Conservation (phyloP, 2,113 vertebrate species). For the Salvelinus namaycush region DNA sequence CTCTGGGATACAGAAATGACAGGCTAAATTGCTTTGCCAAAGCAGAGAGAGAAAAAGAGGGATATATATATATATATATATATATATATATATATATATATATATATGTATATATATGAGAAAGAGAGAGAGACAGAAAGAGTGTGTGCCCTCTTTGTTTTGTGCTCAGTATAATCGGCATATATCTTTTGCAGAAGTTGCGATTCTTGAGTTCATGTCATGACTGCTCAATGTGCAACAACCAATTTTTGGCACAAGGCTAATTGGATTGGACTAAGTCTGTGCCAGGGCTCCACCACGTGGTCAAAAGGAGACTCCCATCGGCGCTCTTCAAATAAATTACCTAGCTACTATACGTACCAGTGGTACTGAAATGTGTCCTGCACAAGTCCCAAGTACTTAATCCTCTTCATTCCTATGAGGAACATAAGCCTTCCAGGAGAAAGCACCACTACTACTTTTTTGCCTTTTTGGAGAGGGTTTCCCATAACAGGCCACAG, state of each 20-base stretch:
- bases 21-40: conserved; percentile 29
- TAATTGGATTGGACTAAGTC: neutral
- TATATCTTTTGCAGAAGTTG: conserved; percentile 58
- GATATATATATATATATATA: no score
- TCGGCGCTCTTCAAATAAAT: neutral
- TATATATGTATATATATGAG: no score
- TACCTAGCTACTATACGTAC: no score
- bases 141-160: conserved; percentile 36
- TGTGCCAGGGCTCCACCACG: conserved; percentile 56
- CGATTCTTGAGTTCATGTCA: conserved; percentile 52
- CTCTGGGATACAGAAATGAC: conserved; percentile 22
- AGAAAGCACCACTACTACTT: no score
- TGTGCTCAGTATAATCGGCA: conserved; percentile 55
- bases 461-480: no score
- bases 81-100: no score
- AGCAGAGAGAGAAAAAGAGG: neutral
- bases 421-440: no score
- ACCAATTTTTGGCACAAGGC: neutral
- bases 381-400: no score
- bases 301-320: conserved; percentile 16
- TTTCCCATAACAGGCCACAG: no score
- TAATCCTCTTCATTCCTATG: no score
- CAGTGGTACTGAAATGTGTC: no score
- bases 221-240: conserved; percentile 47
- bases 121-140: neutral